Percentiles rank a stretch among this genome's conserved stretches.
Evolutionary conservation across 2,888 invertebrate species (phyloP).

Genomic region (Erpobdella octoculata): DNA sequence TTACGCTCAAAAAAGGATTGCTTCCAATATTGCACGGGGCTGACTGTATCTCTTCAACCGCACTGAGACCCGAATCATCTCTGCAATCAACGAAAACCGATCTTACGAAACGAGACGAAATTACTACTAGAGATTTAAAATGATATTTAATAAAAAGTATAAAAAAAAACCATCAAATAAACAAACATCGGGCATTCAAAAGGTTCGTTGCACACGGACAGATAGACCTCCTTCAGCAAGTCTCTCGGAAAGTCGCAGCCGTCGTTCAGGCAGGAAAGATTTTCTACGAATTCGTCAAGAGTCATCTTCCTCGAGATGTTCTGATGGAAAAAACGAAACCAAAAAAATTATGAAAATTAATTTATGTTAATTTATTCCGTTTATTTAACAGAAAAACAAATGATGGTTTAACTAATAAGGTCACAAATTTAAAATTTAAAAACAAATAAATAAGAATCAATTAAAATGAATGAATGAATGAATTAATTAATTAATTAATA

Average conservation of each 20-base stretch:
- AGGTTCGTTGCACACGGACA: slow-evolving; percentile 84
- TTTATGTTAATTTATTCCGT: background rate
- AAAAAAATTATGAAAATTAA: background rate
- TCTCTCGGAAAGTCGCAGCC: slow-evolving; percentile 90
- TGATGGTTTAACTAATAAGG: background rate
- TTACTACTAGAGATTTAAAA: too few relatives aligned
- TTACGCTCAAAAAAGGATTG: slow-evolving; percentile 6
- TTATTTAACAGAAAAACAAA: background rate
- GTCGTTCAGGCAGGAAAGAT: slow-evolving; percentile 89
- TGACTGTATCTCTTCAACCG: background rate
- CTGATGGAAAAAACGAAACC: slow-evolving; percentile 40
- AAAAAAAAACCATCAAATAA: background rate
- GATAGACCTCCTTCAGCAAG: slow-evolving; percentile 84
- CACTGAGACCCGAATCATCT: too few relatives aligned
- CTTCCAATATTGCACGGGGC: background rate
- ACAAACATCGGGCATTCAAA: slow-evolving; percentile 88
- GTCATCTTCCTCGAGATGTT: slow-evolving; percentile 69
- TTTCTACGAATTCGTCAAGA: slow-evolving; percentile 91
- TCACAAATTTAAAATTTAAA: background rate
- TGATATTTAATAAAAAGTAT: background rate
- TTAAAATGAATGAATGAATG: background rate
- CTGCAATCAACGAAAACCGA: too few relatives aligned
- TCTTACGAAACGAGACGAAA: too few relatives aligned
- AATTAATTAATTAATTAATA: background rate
- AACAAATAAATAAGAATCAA: background rate